A percentile compares a stretch with the other conserved stretches of the same genome.
Evolutionary conservation across 2,888 invertebrate genomes (phyloP).

Genomic region (Andricus curvator): DNA sequence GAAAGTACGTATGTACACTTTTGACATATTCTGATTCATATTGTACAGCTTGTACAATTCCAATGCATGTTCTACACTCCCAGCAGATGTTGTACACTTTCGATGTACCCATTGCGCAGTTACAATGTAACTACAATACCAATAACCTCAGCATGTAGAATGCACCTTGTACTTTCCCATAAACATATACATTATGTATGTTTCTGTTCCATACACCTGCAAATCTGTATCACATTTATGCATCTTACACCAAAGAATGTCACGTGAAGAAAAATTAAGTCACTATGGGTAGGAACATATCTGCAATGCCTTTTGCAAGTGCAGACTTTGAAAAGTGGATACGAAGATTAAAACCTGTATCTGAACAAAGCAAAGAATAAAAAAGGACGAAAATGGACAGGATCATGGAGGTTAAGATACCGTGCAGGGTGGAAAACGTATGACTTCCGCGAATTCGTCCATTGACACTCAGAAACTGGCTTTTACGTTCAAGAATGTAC

Average conservation of each 20-base stretch:
- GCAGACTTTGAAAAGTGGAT: background rate
- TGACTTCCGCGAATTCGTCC: constrained; percentile 4
- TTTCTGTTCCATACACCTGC: background rate
- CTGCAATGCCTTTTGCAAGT: background rate
- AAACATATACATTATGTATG: constrained; percentile 10
- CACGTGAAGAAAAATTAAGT: background rate
- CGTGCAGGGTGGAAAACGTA: background rate
- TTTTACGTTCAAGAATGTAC: background rate
- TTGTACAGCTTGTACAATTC: constrained; percentile 3
- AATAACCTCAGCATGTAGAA: constrained; percentile 23
- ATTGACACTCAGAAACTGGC: constrained; percentile 9
- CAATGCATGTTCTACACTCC: constrained; percentile 29
- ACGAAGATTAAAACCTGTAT: background rate
- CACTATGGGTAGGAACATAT: background rate
- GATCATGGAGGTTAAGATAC: background rate
- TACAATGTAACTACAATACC: constrained; percentile 35
- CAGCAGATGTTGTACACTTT: constrained; percentile 39
- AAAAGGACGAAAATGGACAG: background rate
- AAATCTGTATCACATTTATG: background rate
- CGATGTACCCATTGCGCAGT: constrained; percentile 23
- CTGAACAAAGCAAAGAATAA: background rate
- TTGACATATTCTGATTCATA: constrained; percentile 32
- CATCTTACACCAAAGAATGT: background rate
- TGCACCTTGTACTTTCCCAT: constrained; percentile 30
- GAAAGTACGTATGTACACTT: constrained; percentile 1